phyloP scores from a whole-genome alignment of 2,888 invertebrate species.

The Ischnus inquisitorius region DNA sequence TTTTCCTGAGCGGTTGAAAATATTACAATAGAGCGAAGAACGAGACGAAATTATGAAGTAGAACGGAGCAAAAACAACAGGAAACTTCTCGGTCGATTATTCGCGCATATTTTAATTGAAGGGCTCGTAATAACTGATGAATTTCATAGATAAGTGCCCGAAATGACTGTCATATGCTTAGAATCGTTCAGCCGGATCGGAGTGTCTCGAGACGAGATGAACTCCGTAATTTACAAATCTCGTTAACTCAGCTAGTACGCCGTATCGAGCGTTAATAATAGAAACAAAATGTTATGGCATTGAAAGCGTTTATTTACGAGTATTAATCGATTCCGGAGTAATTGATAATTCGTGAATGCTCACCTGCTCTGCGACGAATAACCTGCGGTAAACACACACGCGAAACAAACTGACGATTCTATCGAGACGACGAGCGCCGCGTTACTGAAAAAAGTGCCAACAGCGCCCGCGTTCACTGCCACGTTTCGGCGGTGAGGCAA shows the following conservation, averaged over 20 bases:
- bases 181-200: conserved; percentile 19
- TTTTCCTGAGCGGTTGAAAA: not conserved
- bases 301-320: not conserved
- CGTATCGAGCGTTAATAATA: not conserved
- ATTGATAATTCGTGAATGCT: conserved; percentile 28
- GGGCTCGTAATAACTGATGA: not conserved
- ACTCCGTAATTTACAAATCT: not conserved
- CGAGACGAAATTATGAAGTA: not conserved
- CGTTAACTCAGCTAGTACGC: not conserved
- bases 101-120: not conserved
- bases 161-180: conserved; percentile 64
- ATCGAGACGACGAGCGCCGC: conserved; percentile 45
- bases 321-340: conserved; percentile 13
- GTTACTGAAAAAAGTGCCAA: conserved; percentile 76
- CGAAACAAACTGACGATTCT: conserved; percentile 52
- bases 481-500: conserved; percentile 78
- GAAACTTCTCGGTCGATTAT: not conserved
- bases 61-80: not conserved
- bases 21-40: not conserved
- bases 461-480: conserved; percentile 78
- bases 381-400: conserved; percentile 61
- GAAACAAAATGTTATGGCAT: not conserved
- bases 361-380: conserved; percentile 57
- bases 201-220: not conserved
- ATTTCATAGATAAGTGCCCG: not conserved